phyloP scores from a whole-genome alignment of 2,113 vertebrate genomes.

The Spea multiplicata region DNA sequence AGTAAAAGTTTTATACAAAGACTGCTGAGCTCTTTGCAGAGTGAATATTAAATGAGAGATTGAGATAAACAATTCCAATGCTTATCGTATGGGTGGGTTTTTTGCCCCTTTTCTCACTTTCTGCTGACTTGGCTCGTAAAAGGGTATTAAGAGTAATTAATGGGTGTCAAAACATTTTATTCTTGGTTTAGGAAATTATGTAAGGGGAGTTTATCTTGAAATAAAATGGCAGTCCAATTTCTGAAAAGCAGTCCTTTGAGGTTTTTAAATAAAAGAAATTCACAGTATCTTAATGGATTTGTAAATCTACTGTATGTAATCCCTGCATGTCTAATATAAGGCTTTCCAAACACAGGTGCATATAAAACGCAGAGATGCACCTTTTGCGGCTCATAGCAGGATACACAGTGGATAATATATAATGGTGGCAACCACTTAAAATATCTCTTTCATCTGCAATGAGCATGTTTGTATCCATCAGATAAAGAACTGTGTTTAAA shows the following conservation, averaged over 20 bases:
- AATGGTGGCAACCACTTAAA: not conserved
- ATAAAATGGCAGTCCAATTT: conserved; percentile 4
- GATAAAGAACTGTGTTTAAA: not conserved
- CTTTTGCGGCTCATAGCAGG: not conserved
- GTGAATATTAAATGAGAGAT: conserved; percentile 36
- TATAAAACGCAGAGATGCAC: not conserved
- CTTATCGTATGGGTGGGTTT: conserved; percentile 29
- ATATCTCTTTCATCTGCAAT: not conserved
- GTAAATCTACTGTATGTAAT: not conserved
- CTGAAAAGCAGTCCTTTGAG: not conserved
- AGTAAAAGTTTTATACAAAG: conserved; percentile 31
- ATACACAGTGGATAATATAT: not conserved
- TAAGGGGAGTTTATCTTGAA: not conserved
- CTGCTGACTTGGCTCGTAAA: conserved; percentile 44
- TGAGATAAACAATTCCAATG: conserved; percentile 46
- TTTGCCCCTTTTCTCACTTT: conserved; percentile 47
- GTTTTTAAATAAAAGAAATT: conserved; percentile 6
- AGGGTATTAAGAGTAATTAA: conserved; percentile 35
- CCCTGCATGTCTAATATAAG: conserved; percentile 1
- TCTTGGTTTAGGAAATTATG: conserved; percentile 31
- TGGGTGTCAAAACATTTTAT: conserved; percentile 30
- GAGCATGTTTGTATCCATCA: not conserved
- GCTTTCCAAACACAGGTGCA: not conserved
- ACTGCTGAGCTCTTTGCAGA: conserved; percentile 50
- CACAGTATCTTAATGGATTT: conserved; percentile 9